These are phyloP conservation scores for Plutomurus gul DNA, from an alignment of 1,140 invertebrate genomes.

Conservation along the genomic window DNA sequence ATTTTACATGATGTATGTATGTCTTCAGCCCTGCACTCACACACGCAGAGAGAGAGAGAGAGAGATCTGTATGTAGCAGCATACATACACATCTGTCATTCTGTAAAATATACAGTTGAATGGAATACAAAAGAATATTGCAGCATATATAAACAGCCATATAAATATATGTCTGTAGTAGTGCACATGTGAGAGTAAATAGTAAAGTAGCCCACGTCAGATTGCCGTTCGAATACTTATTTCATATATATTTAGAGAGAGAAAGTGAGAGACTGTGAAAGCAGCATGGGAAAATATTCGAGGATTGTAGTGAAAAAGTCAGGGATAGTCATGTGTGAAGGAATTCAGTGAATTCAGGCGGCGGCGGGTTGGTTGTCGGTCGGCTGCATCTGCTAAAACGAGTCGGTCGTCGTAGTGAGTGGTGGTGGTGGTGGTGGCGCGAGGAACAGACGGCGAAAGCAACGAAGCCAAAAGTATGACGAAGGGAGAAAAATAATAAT, in stretches of 20 bases:
- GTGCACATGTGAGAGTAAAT: not conserved
- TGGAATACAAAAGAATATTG: not conserved
- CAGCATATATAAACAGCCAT: not conserved
- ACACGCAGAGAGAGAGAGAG: too few species aligned
- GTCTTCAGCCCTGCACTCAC: too few species aligned
- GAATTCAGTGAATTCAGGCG: conserved; percentile 17
- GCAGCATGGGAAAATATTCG: too few species aligned
- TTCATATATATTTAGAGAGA: not conserved
- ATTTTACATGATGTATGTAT: too few species aligned
- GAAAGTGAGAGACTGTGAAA: too few species aligned
- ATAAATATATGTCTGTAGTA: not conserved
- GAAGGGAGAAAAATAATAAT: not conserved
- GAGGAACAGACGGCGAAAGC: not conserved
- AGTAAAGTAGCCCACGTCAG: not conserved
- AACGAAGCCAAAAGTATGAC: conserved; percentile 3
- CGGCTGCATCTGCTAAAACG: conserved; percentile 9
- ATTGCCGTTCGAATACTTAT: conserved; percentile 13
- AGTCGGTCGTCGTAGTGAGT: not conserved
- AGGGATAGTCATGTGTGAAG: conserved; percentile 11
- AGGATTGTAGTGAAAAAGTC: not conserved
- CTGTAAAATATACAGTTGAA: not conserved
- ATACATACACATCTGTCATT: not conserved
- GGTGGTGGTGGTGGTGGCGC: not conserved
- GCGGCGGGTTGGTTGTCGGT: conserved; percentile 7
- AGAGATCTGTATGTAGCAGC: too few species aligned